Conservation (phyloP, 1,140 invertebrate species). For the Euura lappo region DNA sequence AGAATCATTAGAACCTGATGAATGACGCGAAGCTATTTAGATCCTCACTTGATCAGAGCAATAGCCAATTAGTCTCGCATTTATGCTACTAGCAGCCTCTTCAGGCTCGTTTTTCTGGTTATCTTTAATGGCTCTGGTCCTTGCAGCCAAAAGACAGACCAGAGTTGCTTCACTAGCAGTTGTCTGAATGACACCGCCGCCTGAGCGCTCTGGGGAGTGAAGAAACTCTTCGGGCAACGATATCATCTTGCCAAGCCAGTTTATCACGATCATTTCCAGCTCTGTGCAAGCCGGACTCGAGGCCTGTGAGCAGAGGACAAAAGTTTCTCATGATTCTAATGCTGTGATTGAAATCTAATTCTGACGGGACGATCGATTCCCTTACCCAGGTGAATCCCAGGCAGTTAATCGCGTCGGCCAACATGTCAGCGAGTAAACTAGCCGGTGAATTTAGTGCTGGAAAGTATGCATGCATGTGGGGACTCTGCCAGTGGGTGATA, state of each 20-base stretch:
- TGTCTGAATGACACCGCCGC: conserved; percentile 93
- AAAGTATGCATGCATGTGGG: conserved; percentile 98
- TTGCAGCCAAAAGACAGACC: conserved; percentile 86
- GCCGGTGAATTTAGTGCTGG: conserved; percentile 96
- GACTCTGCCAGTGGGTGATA: conserved; percentile 95
- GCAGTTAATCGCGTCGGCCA: conserved; percentile 92
- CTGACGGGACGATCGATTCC: conserved; percentile 12
- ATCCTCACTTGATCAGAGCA: conserved; percentile 82
- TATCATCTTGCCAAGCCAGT: conserved; percentile 96
- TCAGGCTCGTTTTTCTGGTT: conserved; percentile 70
- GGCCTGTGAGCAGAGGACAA: conserved; percentile 64
- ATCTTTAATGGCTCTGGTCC: conserved; percentile 81
- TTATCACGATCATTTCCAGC: conserved; percentile 95
- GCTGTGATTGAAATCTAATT: conserved; percentile 14
- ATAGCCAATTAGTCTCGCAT: conserved; percentile 91
- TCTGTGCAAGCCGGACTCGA: conserved; percentile 96
- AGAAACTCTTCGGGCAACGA: conserved; percentile 90
- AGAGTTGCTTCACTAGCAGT: conserved; percentile 93
- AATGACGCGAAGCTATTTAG: conserved; percentile 19
- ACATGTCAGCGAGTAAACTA: conserved; percentile 94
- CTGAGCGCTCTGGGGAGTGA: conserved; percentile 74
- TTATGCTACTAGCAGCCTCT: conserved; percentile 86
- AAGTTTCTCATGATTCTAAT: conserved; percentile 11
- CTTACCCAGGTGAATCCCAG: conserved; percentile 90
- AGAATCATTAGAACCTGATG: conserved; percentile 10